These are phyloP conservation scores for Phthorimaea operculella DNA, from an alignment of 1,140 invertebrate genomes.

Conservation along the genomic window DNA sequence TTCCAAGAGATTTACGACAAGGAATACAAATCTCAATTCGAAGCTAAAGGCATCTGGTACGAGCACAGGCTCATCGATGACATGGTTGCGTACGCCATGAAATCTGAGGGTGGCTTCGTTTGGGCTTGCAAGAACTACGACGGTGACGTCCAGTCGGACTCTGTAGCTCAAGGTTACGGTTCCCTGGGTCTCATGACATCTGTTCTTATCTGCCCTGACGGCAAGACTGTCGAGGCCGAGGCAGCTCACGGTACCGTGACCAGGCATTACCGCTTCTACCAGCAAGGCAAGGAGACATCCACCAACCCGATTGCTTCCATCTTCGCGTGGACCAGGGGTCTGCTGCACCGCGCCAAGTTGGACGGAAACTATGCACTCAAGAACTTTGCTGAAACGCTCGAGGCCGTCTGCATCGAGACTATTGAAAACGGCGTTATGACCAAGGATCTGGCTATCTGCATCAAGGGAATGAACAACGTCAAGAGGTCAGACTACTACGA, in stretches of 20 bases:
- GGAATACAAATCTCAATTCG: slow-evolving; percentile 88
- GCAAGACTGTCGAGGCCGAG: slow-evolving; percentile 96
- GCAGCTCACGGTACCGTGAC: slow-evolving; percentile 98
- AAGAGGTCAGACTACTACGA: slow-evolving; percentile 91
- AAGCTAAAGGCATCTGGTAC: slow-evolving; percentile 92
- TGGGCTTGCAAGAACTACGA: slow-evolving; percentile 99
- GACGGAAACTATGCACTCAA: slow-evolving; percentile 84
- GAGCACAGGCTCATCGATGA: slow-evolving; percentile 98
- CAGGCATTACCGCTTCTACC: slow-evolving; percentile 92
- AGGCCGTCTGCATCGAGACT: slow-evolving; percentile 92
- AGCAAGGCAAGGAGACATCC: slow-evolving; percentile 96
- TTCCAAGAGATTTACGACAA: slow-evolving; percentile 97
- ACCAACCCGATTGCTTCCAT: slow-evolving; percentile 99
- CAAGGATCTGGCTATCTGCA: slow-evolving; percentile 99
- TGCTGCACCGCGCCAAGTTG: slow-evolving; percentile 92
- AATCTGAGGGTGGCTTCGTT: slow-evolving; percentile 97
- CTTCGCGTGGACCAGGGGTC: slow-evolving; percentile 96
- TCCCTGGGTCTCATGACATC: slow-evolving; percentile 97
- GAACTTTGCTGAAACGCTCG: slow-evolving; percentile 85
- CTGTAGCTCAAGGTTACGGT: slow-evolving; percentile 94
- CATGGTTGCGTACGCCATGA: slow-evolving; percentile 99
- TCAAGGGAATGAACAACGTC: slow-evolving; percentile 91
- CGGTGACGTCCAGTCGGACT: slow-evolving; percentile 98
- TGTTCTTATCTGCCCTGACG: slow-evolving; percentile 94
- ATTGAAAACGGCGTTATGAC: slow-evolving; percentile 97